Percentiles rank a stretch among this genome's conserved stretches.
These are phyloP conservation scores for Catharus ustulatus DNA, from an alignment of 2,797 vertebrate genomes.

Conservation along the genomic window DNA sequence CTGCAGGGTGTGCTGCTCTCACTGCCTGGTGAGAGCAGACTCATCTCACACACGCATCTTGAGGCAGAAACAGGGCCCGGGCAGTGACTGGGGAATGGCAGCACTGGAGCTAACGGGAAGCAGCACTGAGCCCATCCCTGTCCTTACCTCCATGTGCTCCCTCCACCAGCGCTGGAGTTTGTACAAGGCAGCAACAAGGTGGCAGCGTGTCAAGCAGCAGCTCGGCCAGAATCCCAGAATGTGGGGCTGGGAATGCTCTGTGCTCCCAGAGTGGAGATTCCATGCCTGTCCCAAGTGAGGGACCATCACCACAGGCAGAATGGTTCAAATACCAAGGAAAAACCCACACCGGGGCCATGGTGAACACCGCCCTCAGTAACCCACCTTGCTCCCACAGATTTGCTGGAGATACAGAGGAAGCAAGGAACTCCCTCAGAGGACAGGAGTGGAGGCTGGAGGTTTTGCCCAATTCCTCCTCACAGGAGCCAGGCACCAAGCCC, in stretches of 20 bases:
- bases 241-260: rapidly evolving
- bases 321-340: background rate
- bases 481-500: background rate
- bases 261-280: rapidly evolving
- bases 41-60: rapidly evolving
- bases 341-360: rapidly evolving
- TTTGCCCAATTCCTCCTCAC: background rate
- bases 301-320: background rate
- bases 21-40: background rate
- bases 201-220: rapidly evolving
- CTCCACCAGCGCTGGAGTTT: background rate
- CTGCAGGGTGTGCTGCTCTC: rapidly evolving
- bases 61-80: rapidly evolving
- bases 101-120: rapidly evolving
- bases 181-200: rapidly evolving
- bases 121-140: background rate
- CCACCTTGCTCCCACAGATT: background rate
- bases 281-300: rapidly evolving
- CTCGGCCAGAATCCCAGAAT: background rate
- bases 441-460: rapidly evolving
- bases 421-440: background rate
- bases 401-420: background rate
- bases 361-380: rapidly evolving
- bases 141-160: rapidly evolving
- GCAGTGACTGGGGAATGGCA: rapidly evolving